Evolutionary conservation across 1,140 invertebrate genomes (phyloP).

Genomic region (Homarus americanus): DNA sequence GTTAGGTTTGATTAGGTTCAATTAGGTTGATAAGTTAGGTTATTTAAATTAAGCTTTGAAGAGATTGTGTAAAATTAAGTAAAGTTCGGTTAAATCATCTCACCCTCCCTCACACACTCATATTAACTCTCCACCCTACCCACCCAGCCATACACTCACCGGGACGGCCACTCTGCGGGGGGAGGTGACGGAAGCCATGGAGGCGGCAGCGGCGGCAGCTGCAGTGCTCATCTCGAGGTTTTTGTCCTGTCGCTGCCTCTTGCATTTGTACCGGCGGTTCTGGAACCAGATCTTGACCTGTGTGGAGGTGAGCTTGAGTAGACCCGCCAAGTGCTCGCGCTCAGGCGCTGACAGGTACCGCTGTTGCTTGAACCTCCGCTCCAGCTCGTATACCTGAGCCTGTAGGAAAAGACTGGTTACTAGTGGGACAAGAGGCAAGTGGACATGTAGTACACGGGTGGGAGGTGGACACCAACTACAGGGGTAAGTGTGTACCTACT

Average conservation of each 20-base stretch:
- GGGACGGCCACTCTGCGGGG: conserved; percentile 71
- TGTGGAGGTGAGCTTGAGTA: conserved; percentile 87
- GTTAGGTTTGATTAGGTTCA: too few relatives aligned
- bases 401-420: not conserved
- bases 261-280: conserved; percentile 98
- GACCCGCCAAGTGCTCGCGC: conserved; percentile 94
- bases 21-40: too few relatives aligned
- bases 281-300: conserved; percentile 94
- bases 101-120: not conserved
- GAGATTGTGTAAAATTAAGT: too few relatives aligned
- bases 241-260: conserved; percentile 78
- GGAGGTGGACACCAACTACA: too few relatives aligned
- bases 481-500: too few relatives aligned
- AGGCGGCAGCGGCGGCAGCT: conserved; percentile 65
- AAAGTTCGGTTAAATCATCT: too few relatives aligned
- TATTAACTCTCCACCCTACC: not conserved
- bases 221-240: conserved; percentile 75
- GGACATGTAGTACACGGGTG: not conserved
- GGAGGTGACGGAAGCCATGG: conserved; percentile 68
- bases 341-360: conserved; percentile 97
- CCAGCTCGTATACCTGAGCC: conserved; percentile 72
- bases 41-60: too few relatives aligned
- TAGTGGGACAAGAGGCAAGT: not conserved
- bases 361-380: conserved; percentile 94
- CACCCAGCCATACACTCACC: conserved; percentile 37